A percentile compares a stretch with the other conserved stretches of the same genome.
Conservation (phyloP, 2,797 vertebrate species). For the Echeneis naucrates region DNA sequence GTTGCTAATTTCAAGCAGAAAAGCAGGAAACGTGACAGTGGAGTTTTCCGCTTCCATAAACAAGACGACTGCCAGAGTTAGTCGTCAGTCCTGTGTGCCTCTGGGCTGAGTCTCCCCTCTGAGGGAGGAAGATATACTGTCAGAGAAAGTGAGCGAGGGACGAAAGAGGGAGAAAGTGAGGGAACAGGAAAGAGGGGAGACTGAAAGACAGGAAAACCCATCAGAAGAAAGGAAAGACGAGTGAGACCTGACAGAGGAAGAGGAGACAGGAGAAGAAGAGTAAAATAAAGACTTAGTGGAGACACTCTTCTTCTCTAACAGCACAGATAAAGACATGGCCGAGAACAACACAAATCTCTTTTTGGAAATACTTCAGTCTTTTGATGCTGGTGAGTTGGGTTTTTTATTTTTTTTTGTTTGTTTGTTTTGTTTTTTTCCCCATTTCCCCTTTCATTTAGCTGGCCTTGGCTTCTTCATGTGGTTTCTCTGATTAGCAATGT, state of each 20-base stretch:
- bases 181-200: constrained; percentile 69
- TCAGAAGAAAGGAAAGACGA: constrained; percentile 61
- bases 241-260: constrained; percentile 52
- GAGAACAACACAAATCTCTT: constrained; percentile 85
- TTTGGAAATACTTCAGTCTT: constrained; percentile 87
- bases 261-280: constrained; percentile 43
- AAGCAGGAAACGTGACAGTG: constrained; percentile 96
- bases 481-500: constrained; percentile 41
- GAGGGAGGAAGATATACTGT: constrained; percentile 63
- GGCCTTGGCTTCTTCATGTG: constrained; percentile 51
- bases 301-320: constrained; percentile 69
- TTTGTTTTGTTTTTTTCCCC: not conserved
- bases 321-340: constrained; percentile 88
- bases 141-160: constrained; percentile 63
- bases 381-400: constrained; percentile 94
- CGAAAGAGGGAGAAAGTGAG: constrained; percentile 61
- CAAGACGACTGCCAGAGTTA: constrained; percentile 80
- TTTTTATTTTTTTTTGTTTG: too few relatives aligned
- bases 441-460: constrained; percentile 48
- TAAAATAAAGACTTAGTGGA: constrained; percentile 39
- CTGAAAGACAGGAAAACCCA: constrained; percentile 72
- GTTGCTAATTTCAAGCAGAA: constrained; percentile 94
- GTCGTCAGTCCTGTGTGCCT: constrained; percentile 76
- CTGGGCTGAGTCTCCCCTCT: constrained; percentile 65
- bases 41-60: constrained; percentile 95